Base-by-base conservation (phyloP, 2,113 vertebrate genomes). In the Pandion haliaetus region DNA sequence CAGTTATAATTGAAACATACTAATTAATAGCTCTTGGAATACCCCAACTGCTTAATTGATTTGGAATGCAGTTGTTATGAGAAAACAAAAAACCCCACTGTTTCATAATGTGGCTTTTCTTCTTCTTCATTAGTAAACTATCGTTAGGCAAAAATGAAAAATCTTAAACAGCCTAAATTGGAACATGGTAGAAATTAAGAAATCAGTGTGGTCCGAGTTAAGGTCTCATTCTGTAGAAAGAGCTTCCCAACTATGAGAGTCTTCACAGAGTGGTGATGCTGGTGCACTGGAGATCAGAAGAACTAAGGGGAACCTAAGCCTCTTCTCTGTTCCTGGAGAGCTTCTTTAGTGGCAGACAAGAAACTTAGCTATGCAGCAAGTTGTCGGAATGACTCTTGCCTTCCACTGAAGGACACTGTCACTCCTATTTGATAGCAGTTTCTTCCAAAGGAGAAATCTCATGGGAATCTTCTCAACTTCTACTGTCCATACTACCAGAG, bases 21-120 rank as follows among this genome's bases (percentile, higher is more conserved):
- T 82, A 93, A 97, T 96, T 95, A 95, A 94, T 84, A 88, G 76
- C 50, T 95, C 34, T 95, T 94, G 50, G 61, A 91, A 71, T 79
- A 95, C 12, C 23, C 66, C 50, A 90, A 61, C 72, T 89, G 76
- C 34, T 81, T 96, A 90, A 90, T 88, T 95, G 58, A 73, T 63
- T 63, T 90, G 82, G 65, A 97, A 77, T 8, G 8, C 15, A 83
- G n/a, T 69, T 87, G 31, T 88, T 61, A 82, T 0, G 1, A 80
- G 65, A 84, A 90, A 97, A 96, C 38, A 90, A 92, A 86, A 88
- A 58, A 71, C 9, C 8, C 8, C n/a, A 25, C 10, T 59, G 12
- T n/a, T 91, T 92, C 74, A 38, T 58, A 54, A 54, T 26, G 26
- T 38, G 23, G 12, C 23, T 92, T 94, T 82, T 19, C 5, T 50